Percentiles rank a stretch among this genome's conserved stretches.
These are phyloP conservation scores for Frankliniella fusca DNA, from an alignment of 2,888 invertebrate genomes.

Conservation along the genomic window DNA sequence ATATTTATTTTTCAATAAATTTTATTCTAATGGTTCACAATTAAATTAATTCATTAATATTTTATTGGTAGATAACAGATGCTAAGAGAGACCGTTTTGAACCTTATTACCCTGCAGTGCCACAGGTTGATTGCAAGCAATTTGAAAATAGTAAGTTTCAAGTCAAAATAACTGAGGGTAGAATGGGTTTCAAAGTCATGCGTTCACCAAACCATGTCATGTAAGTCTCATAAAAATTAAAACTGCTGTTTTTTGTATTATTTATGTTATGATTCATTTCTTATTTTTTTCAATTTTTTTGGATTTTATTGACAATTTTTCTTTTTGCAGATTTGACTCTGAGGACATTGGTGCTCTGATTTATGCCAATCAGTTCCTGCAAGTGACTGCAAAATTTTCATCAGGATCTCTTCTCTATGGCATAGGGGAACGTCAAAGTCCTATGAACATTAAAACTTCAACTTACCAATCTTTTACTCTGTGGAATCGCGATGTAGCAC, in stretches of 20 bases:
- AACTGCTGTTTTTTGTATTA: neutral
- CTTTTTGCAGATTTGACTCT: constrained; percentile 59
- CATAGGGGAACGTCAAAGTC: constrained; percentile 64
- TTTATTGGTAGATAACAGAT: constrained; percentile 51
- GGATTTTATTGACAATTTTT: constrained; percentile 6
- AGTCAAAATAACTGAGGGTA: constrained; percentile 53
- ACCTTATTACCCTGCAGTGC: constrained; percentile 62
- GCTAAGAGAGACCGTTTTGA: constrained; percentile 58
- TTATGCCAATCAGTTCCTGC: constrained; percentile 70
- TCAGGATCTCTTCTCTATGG: constrained; percentile 63
- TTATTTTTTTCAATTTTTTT: neutral
- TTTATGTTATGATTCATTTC: neutral
- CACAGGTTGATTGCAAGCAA: constrained; percentile 49
- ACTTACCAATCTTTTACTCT: constrained; percentile 65
- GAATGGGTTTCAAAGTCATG: constrained; percentile 61
- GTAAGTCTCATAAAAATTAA: constrained; percentile 33
- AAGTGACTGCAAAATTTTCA: constrained; percentile 60
- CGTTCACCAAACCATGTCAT: constrained; percentile 36
- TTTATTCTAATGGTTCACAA: neutral
- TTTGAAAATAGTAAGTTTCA: constrained; percentile 54
- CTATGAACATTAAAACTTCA: constrained; percentile 58
- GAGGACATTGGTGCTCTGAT: constrained; percentile 64
- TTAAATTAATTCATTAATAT: constrained; percentile 9
- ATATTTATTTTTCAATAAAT: neutral
- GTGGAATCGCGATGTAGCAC: constrained; percentile 65